These are phyloP conservation scores for Cryptoblepharus egeriae DNA, from an alignment of 2,797 vertebrate species.

Conservation along the genomic window DNA sequence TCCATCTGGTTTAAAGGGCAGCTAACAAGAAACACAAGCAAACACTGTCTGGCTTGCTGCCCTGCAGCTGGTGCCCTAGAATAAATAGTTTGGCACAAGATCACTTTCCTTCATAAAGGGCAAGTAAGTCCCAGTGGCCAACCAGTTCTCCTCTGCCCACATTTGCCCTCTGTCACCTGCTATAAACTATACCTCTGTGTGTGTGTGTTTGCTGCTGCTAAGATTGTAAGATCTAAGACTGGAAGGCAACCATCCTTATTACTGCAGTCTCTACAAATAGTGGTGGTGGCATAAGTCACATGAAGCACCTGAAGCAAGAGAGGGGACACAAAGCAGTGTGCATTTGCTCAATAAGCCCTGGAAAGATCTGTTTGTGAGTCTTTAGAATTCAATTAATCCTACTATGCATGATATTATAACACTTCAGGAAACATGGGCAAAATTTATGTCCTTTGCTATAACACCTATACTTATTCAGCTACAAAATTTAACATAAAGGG, in stretches of 20 bases:
- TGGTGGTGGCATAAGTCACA: background rate
- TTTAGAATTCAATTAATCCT: background rate
- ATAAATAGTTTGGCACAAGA: background rate
- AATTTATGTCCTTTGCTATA: too few relatives aligned
- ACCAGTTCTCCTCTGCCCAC: background rate
- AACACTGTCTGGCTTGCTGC: constrained; percentile 16
- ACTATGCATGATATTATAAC: too few relatives aligned
- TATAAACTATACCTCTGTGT: background rate
- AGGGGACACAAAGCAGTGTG: background rate
- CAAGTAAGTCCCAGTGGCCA: constrained; percentile 24
- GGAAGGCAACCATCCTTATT: background rate
- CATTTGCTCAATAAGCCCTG: background rate
- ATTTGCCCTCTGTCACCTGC: constrained; percentile 17
- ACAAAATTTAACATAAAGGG: too few relatives aligned
- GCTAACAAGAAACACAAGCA: constrained; percentile 25
- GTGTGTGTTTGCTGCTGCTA: background rate
- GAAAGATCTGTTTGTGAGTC: background rate
- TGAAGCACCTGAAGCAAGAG: background rate
- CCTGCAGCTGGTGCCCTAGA: constrained; percentile 10
- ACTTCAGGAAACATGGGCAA: too few relatives aligned
- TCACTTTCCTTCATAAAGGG: constrained; percentile 33
- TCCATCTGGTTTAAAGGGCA: constrained; percentile 40
- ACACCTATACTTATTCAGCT: too few relatives aligned
- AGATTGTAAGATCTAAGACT: background rate
- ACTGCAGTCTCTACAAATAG: background rate